Base-by-base conservation (phyloP, 2,888 invertebrate species). In the Leptura quadrifasciata region DNA sequence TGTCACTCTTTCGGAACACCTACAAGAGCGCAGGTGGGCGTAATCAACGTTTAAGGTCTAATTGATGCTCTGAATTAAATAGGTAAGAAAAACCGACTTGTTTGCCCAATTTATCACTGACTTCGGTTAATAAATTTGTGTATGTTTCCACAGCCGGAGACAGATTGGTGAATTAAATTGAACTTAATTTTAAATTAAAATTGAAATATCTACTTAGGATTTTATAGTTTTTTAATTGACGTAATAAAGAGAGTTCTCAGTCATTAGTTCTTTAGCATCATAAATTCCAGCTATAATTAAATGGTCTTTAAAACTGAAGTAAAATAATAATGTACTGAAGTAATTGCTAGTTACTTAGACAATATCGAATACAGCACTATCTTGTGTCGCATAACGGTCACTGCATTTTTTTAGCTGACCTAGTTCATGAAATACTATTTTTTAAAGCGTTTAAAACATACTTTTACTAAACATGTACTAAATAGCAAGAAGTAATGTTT, bases 21-120 rank as follows among this genome's bases (percentile, higher is more conserved):
- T 58, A 69, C 69, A 68, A 68, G 31, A 31, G 20, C 27, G 2
- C 69, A 69, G 69, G 69, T 69, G 69, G 69, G 69, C 60, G 58
- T 58, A 69, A 58, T 69, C 69, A 69, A 60, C 69, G 58, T 69
- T 69, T 69, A 69, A n/a, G 58, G 69, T 58, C 57, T 69, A 69
- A 69, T 69, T 69, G 57, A 69, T 39, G 55, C 58, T 21, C 69
- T 24, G 57, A 58, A 69, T 68, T 68, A 68, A 68, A 68, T 57
- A 68, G 68, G 68, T 57, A 68, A 57, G 57, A 35, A 68, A 68
- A 55, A 55, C 55, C 27, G 55, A 68, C 31, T 27, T 57, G 55
- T 18, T 27, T n/a, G 57, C 20, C 52, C 21, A 55, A 57, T 68
- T 68, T 68, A 68, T 57, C 31, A 54, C 52, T 12, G 52, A 4